Conservation (phyloP, 2,888 invertebrate genomes). For the Leptinotarsa juncta region DNA sequence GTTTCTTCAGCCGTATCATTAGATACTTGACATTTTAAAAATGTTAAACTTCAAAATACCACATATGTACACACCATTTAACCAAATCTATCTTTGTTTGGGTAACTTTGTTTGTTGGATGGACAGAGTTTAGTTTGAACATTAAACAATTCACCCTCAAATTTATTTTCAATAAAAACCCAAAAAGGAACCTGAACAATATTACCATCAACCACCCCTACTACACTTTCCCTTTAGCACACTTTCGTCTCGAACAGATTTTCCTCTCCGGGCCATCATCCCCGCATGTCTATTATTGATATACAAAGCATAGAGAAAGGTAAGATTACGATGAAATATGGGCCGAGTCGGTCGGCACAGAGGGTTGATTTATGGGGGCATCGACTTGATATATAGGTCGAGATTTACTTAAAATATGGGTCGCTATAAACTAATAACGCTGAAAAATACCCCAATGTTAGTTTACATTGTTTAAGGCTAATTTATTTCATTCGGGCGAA, state of each 20-base stretch:
- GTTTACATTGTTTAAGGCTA: constrained; percentile 31
- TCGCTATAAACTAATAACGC: constrained; percentile 40
- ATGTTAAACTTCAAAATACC: no score
- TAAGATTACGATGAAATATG: constrained; percentile 44
- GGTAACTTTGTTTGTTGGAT: no score
- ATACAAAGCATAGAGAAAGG: constrained; percentile 44
- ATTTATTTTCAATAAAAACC: neutral
- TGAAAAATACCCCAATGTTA: constrained; percentile 38
- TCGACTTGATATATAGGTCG: constrained; percentile 45
- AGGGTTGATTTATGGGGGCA: constrained; percentile 43
- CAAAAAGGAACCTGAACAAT: neutral
- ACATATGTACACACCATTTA: no score
- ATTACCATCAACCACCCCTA: neutral
- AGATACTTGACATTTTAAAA: no score
- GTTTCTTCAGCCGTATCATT: no score
- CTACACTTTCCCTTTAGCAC: constrained; percentile 5
- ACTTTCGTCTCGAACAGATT: constrained; percentile 5
- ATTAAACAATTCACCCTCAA: neutral
- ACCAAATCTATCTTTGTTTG: no score
- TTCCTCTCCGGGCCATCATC: constrained; percentile 2
- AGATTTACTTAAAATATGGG: constrained; percentile 47
- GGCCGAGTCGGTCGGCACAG: constrained; percentile 11
- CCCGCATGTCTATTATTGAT: constrained; percentile 25
- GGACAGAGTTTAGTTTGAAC: no score
- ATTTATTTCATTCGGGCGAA: constrained; percentile 24